Evolutionary conservation across 2,888 invertebrate genomes (phyloP).

Genomic region (Parnassius glacialis): DNA sequence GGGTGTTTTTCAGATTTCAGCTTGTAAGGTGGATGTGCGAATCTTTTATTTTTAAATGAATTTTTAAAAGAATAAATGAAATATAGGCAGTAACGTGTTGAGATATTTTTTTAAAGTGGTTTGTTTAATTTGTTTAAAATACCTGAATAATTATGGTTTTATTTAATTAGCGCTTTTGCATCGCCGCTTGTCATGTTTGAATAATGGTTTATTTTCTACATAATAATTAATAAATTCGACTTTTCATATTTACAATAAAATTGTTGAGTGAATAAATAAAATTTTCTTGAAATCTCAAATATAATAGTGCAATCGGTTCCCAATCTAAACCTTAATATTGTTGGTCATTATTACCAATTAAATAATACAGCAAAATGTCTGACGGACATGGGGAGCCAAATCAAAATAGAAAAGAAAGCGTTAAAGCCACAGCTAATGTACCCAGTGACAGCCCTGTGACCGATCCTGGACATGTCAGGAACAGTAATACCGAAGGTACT

Average conservation of each 20-base stretch:
- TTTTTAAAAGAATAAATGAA: constrained; percentile 40
- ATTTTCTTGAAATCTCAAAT: too few species aligned
- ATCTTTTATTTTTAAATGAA: constrained; percentile 53
- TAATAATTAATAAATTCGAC: constrained; percentile 24
- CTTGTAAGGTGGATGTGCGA: constrained; percentile 42
- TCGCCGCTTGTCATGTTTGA: constrained; percentile 46
- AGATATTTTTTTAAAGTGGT: constrained; percentile 19
- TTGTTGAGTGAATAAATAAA: background rate
- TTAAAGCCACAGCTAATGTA: constrained; percentile 64
- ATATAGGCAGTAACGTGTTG: constrained; percentile 22
- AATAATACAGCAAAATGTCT: constrained; percentile 49
- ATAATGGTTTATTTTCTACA: constrained; percentile 51
- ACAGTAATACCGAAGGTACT: constrained; percentile 58
- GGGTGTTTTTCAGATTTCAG: constrained; percentile 49
- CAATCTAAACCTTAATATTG: background rate
- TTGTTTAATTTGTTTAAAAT: constrained; percentile 8
- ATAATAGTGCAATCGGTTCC: too few species aligned
- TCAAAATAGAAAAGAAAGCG: constrained; percentile 63
- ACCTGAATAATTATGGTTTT: constrained; percentile 11
- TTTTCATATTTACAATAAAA: background rate
- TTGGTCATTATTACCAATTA: background rate
- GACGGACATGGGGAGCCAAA: constrained; percentile 66
- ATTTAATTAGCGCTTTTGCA: constrained; percentile 33
- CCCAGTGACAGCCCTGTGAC: constrained; percentile 88
- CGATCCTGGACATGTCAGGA: constrained; percentile 85